Percentiles rank a stretch among this genome's conserved stretches.
These are phyloP conservation scores for Scelioninae gen. 1 DNA, from an alignment of 2,888 invertebrate genomes.

Conservation along the genomic window DNA sequence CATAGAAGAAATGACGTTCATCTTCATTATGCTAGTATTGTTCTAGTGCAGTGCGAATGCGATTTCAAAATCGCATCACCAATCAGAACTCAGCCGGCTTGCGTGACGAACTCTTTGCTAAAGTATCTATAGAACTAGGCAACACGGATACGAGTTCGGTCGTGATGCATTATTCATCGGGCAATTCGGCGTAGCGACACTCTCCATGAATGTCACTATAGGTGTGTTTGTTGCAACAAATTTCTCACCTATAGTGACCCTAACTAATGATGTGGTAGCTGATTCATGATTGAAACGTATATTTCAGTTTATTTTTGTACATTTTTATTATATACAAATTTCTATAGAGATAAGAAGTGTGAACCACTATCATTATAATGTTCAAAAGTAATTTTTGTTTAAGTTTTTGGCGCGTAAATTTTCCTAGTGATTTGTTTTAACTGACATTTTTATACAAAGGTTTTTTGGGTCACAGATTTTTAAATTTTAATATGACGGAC, in stretches of 20 bases:
- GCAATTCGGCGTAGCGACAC: slow-evolving; percentile 62
- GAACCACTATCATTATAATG: too few species aligned
- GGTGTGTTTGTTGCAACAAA: slow-evolving; percentile 67
- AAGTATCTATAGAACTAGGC: slow-evolving; percentile 66
- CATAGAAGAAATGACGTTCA: slow-evolving; percentile 55
- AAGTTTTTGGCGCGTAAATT: too few species aligned
- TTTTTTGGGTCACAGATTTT: too few species aligned
- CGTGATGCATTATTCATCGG: slow-evolving; percentile 67
- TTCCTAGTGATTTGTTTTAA: too few species aligned
- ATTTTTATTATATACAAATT: too few species aligned
- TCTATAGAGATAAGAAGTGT: too few species aligned
- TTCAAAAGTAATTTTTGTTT: too few species aligned
- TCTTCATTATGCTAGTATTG: slow-evolving; percentile 56
- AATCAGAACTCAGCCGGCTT: slow-evolving; percentile 59
- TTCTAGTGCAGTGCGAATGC: slow-evolving; percentile 34
- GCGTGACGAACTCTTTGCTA: slow-evolving; percentile 67
- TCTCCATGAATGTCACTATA: slow-evolving; percentile 66
- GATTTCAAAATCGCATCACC: slow-evolving; percentile 65
- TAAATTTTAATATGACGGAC: too few species aligned
- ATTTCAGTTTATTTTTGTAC: too few species aligned
- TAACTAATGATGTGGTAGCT: slow-evolving; percentile 45
- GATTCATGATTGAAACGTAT: slow-evolving; percentile 5
- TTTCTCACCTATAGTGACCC: slow-evolving; percentile 55
- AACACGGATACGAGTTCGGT: slow-evolving; percentile 66
- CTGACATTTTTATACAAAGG: too few species aligned